Conservation (phyloP, 2,797 vertebrate species). For the Rhinogobio ventralis region DNA sequence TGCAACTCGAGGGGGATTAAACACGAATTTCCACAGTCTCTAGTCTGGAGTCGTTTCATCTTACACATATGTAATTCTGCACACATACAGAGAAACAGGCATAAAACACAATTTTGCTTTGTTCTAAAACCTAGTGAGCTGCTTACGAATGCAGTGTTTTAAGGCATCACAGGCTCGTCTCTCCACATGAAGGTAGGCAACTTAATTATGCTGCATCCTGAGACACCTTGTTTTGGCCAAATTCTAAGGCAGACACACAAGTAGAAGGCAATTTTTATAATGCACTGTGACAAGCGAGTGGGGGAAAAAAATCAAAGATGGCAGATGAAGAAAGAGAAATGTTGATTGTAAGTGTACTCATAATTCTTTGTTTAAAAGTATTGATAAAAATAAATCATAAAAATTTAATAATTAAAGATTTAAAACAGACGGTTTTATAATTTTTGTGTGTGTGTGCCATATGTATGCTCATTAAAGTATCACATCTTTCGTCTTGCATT, state of each 20-base stretch:
- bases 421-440: neutral
- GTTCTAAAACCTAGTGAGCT: slow-evolving; percentile 5
- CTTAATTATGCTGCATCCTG: slow-evolving; percentile 29
- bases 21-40: slow-evolving; percentile 27
- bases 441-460: neutral
- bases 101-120: slow-evolving; percentile 2
- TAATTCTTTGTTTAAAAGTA: neutral
- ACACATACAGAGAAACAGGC: slow-evolving; percentile 13
- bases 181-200: neutral
- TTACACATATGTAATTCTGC: slow-evolving; percentile 10
- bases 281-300: neutral
- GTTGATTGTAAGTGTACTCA: neutral
- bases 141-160: slow-evolving; percentile 6
- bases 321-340: neutral
- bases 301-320: neutral
- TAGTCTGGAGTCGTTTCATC: slow-evolving; percentile 14
- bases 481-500: neutral
- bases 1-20: slow-evolving; percentile 41
- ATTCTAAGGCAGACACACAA: slow-evolving; percentile 12
- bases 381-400: neutral
- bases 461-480: neutral
- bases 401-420: neutral
- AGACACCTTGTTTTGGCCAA: slow-evolving; percentile 14
- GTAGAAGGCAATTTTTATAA: neutral
- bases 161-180: slow-evolving; percentile 16